Conservation (phyloP, 1,140 invertebrate genomes). For the Papilio polyxenes region DNA sequence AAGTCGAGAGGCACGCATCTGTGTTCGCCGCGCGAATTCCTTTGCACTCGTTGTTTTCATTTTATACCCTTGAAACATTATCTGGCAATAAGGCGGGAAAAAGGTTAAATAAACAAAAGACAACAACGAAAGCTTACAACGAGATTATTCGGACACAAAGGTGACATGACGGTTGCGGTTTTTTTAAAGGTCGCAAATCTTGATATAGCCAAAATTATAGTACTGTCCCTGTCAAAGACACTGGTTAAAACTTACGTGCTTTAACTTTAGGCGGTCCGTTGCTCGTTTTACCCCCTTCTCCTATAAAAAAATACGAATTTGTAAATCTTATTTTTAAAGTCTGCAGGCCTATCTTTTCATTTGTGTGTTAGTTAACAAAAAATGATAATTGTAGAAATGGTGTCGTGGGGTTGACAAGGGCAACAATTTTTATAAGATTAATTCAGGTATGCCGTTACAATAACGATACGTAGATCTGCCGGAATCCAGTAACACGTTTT, state of each 20-base stretch:
- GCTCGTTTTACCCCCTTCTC: too few relatives aligned
- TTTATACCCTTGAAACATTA: slow-evolving; percentile 23
- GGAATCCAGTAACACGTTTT: slow-evolving; percentile 67
- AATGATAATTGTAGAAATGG: neutral
- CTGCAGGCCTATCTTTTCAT: too few relatives aligned
- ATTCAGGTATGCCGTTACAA: slow-evolving; percentile 6
- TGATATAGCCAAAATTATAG: neutral
- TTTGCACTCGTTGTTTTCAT: slow-evolving; percentile 1
- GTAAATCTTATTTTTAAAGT: too few relatives aligned
- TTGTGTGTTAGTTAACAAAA: neutral
- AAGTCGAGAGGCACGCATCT: slow-evolving; percentile 18
- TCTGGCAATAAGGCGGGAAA: slow-evolving; percentile 17
- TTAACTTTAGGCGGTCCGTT: too few relatives aligned
- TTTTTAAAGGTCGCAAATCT: neutral
- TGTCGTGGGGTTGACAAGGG: neutral
- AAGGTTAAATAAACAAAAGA: neutral
- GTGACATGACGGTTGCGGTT: neutral
- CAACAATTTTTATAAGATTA: neutral
- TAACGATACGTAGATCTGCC: neutral
- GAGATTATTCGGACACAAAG: neutral
- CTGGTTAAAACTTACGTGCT: too few relatives aligned
- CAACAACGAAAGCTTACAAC: neutral
- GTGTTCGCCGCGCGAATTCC: slow-evolving; percentile 21
- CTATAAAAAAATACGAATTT: too few relatives aligned
- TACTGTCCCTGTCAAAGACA: neutral